Base-by-base conservation (phyloP, 2,888 invertebrate genomes). In the Cetonia aurata region DNA sequence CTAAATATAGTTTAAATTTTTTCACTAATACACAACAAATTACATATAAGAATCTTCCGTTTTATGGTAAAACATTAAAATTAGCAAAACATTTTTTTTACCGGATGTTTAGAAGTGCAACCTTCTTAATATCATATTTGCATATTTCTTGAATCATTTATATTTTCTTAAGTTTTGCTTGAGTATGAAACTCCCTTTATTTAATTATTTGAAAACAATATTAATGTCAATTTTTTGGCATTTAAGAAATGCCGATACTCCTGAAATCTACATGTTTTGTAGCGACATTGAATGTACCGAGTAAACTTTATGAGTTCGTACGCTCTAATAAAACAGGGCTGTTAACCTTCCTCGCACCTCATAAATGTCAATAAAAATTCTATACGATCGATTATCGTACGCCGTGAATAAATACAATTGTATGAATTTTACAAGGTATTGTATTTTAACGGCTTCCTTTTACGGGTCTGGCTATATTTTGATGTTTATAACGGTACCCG, bases 361-460 rank as follows among this genome's bases (percentile, higher is more conserved):
- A 25, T 52, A 52, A 52, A 52, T 19, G 19, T 9, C 25, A 25
- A 25, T 52, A 25, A 52, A 52, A 52, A 52, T 50, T 8, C 25
- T 52, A 25, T 52, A 52, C 52, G 52, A 52, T 52, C 52, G 52
- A 52, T 52, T 52, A 52, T 25, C 25, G 25, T 52, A 25, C 19
- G 19, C n/a, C 15, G 25, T 25, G 52, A 19, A 52, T 37, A 37
- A 37, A 37, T 37, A 37, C 37, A 33, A 56, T 46, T 60, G 25
- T 33, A 42, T 60, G 46, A 46, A 48, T 60, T 60, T 60, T 48
- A 60, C 46, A 60, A 60, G 60, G 46, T 60, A 60, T 60, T 60
- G 60, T 60, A 60, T 48, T 60, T 60, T 60, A 60, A 60, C 60
- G 60, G 46, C 60, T 60, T 46, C 46, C 31, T 52, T 60, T 60